Conservation (phyloP, 2,888 invertebrate species). For the Metalampra italica region DNA sequence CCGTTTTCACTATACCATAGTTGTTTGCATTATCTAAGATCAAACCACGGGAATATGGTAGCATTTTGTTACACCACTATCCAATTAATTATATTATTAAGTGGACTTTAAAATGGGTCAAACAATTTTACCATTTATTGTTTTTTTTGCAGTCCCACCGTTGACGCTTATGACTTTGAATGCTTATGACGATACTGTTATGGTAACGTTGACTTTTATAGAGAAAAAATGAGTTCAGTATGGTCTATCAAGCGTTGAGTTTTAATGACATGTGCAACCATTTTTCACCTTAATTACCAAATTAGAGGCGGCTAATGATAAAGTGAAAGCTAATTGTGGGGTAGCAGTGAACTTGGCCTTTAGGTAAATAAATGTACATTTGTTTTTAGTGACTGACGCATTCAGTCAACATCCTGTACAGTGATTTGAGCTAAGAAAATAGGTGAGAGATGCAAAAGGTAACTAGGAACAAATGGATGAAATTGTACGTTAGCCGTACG, state of each 20-base stretch:
- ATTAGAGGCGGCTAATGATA: slow-evolving; percentile 3
- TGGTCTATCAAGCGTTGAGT: slow-evolving; percentile 44
- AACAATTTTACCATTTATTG: background rate
- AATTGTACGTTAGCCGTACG: too few relatives aligned
- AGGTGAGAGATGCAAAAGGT: too few relatives aligned
- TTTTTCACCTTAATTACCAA: slow-evolving; percentile 6
- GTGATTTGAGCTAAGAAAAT: too few relatives aligned
- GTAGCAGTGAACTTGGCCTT: slow-evolving; percentile 2
- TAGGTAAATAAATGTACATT: background rate
- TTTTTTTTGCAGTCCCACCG: too few relatives aligned
- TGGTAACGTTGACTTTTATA: slow-evolving; percentile 39
- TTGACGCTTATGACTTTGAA: too few relatives aligned
- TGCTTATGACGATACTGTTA: background rate
- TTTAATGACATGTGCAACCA: slow-evolving; percentile 29
- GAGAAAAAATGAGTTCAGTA: slow-evolving; percentile 37
- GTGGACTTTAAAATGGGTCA: slow-evolving; percentile 8
- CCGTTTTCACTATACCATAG: slow-evolving; percentile 58
- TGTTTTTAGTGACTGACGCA: too few relatives aligned
- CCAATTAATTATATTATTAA: background rate
- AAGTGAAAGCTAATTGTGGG: slow-evolving; percentile 5
- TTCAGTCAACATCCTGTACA: too few relatives aligned
- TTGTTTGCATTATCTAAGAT: slow-evolving; percentile 50
- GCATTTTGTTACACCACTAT: slow-evolving; percentile 29
- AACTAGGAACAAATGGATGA: too few relatives aligned
- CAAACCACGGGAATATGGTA: slow-evolving; percentile 49